Conservation (phyloP, 2,888 invertebrate species). For the Meganola albula region DNA sequence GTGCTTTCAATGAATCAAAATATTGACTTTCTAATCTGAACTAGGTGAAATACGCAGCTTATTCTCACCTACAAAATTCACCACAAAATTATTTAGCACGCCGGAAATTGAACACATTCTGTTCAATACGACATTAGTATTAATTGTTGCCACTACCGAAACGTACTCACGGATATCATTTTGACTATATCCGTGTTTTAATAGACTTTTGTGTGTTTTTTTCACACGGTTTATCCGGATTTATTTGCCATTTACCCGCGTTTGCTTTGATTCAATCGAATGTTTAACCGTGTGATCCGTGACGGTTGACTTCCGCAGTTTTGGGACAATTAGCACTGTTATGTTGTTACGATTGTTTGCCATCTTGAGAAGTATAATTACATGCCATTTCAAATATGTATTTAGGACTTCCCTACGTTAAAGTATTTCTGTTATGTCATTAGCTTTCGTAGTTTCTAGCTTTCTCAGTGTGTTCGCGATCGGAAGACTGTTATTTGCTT, state of each 20-base stretch:
- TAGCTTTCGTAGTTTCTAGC: constrained; percentile 35
- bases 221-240: constrained; percentile 34
- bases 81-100: constrained; percentile 4
- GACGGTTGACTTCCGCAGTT: constrained; percentile 18
- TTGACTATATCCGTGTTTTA: constrained; percentile 39
- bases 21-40: constrained; percentile 26
- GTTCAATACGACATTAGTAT: constrained; percentile 19
- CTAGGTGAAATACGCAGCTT: constrained; percentile 23
- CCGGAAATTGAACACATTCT: constrained; percentile 22
- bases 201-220: constrained; percentile 34
- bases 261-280: constrained; percentile 9
- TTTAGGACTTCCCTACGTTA: constrained; percentile 12
- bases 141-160: constrained; percentile 22
- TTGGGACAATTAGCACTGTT: constrained; percentile 12
- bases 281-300: constrained; percentile 7
- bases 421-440: constrained; percentile 37
- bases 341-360: no score
- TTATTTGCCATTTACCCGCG: constrained; percentile 15
- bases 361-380: no score
- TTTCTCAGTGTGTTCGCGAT: constrained; percentile 30
- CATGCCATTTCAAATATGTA: no score
- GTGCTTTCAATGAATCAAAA: constrained; percentile 9
- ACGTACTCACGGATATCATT: constrained; percentile 27
- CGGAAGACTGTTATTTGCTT: constrained; percentile 36
- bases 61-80: constrained; percentile 28